Evolutionary conservation across 2,888 invertebrate genomes (phyloP).

Genomic region (Pheosia gnoma): DNA sequence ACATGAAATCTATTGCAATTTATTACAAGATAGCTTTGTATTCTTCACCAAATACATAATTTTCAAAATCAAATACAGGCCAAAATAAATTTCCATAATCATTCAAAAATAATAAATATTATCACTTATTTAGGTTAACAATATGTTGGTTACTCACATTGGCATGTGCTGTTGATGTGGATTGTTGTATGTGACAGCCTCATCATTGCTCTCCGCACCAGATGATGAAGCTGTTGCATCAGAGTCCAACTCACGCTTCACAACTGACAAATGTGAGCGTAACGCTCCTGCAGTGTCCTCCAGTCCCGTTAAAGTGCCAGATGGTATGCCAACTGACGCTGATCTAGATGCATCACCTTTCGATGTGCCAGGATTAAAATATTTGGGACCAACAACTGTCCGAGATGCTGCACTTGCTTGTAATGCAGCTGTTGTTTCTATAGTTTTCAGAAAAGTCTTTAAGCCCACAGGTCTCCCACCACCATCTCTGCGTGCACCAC

Average conservation of each 20-base stretch:
- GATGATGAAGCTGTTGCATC: conserved; percentile 97
- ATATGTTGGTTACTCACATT: conserved; percentile 86
- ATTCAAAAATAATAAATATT: background rate
- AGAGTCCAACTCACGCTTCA: conserved; percentile 92
- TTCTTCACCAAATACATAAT: too few species aligned
- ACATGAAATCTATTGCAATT: too few species aligned
- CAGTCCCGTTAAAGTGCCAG: conserved; percentile 87
- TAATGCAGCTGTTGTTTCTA: conserved; percentile 72
- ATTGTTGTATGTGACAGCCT: conserved; percentile 91
- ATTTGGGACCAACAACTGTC: conserved; percentile 67
- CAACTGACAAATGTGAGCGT: conserved; percentile 88
- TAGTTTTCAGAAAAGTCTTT: conserved; percentile 72
- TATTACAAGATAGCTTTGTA: too few species aligned
- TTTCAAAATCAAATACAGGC: too few species aligned
- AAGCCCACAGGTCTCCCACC: conserved; percentile 72
- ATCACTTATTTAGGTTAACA: background rate
- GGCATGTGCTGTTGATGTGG: conserved; percentile 89
- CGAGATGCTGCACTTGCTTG: conserved; percentile 74
- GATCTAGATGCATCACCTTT: conserved; percentile 91
- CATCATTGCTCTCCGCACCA: conserved; percentile 97
- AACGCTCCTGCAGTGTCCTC: conserved; percentile 89
- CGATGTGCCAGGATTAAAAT: conserved; percentile 84
- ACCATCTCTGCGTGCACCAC: conserved; percentile 86
- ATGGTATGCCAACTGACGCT: conserved; percentile 83
- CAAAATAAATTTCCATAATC: too few species aligned